These are phyloP conservation scores for Meles meles DNA, from an alignment of 2,113 vertebrate species.

Conservation along the genomic window DNA sequence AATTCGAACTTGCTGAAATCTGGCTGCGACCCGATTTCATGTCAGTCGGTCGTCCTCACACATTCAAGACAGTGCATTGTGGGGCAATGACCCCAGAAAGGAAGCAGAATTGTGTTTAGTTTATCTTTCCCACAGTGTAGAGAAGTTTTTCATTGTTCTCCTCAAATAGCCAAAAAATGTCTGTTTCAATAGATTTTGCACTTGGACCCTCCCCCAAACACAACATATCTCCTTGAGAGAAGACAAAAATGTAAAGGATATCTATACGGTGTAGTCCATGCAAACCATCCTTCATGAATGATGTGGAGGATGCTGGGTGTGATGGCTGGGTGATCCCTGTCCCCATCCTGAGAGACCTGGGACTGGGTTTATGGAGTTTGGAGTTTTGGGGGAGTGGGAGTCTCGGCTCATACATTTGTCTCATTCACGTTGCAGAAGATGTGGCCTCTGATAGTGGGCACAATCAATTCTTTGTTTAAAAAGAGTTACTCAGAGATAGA, in stretches of 20 bases:
- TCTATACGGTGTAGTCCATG: rapidly evolving
- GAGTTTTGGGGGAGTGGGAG: neutral
- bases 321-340: too few species aligned
- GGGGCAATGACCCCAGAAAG: neutral
- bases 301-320: rapidly evolving
- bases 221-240: neutral
- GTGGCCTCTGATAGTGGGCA: neutral
- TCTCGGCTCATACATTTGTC: neutral
- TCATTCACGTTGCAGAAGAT: neutral
- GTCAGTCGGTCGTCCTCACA: neutral
- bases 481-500: neutral
- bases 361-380: neutral
- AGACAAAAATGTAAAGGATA: neutral
- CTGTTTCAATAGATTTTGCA: neutral
- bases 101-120: neutral
- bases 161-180: neutral
- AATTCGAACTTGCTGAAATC: neutral
- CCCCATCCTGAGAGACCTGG: neutral
- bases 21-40: neutral
- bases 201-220: neutral
- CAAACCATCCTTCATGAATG: neutral
- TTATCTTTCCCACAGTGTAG: neutral
- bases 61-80: neutral
- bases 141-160: neutral
- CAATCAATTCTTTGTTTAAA: neutral